Evolutionary conservation across 2,113 vertebrate genomes (phyloP).

Genomic region (Antennarius striatus): DNA sequence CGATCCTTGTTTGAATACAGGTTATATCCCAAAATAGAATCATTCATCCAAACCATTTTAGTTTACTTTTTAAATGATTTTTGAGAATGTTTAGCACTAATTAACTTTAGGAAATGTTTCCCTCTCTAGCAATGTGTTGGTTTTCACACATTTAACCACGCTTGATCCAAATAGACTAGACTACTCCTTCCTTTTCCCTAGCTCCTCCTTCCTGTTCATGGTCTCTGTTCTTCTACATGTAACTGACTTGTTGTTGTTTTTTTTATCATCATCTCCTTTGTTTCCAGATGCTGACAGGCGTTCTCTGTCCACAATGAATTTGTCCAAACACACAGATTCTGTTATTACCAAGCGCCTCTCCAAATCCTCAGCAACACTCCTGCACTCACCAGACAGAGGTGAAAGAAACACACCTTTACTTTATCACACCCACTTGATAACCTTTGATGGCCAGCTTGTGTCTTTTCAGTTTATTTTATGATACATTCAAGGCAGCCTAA

Average conservation of each 20-base stretch:
- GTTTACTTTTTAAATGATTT: slow-evolving; percentile 23
- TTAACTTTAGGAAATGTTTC: slow-evolving; percentile 19
- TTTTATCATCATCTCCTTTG: slow-evolving; percentile 73
- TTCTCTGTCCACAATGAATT: slow-evolving; percentile 97
- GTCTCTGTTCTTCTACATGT: not conserved
- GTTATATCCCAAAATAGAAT: slow-evolving; percentile 7
- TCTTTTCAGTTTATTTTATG: too few relatives aligned
- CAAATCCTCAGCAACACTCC: slow-evolving; percentile 94
- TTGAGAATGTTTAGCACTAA: slow-evolving; percentile 45
- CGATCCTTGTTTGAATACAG: slow-evolving; percentile 9
- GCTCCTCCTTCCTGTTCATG: not conserved
- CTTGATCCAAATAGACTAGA: slow-evolving; percentile 47
- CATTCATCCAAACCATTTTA: slow-evolving; percentile 24
- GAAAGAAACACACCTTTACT: slow-evolving; percentile 37
- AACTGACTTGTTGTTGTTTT: slow-evolving; percentile 61
- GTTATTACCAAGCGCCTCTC: slow-evolving; percentile 98
- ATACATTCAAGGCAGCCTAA: too few relatives aligned
- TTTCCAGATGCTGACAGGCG: slow-evolving; percentile 91
- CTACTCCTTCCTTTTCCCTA: slow-evolving; percentile 9
- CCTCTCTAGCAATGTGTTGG: slow-evolving; percentile 27
- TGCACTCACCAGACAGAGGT: slow-evolving; percentile 98
- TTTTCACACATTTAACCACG: slow-evolving; percentile 33
- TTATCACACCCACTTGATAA: too few relatives aligned
- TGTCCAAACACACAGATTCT: slow-evolving; percentile 95
- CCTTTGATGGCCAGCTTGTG: too few relatives aligned